Percentiles rank a stretch among this genome's conserved stretches.
These are phyloP conservation scores for Pomacea maculata DNA, from an alignment of 1,140 invertebrate species.

Conservation along the genomic window DNA sequence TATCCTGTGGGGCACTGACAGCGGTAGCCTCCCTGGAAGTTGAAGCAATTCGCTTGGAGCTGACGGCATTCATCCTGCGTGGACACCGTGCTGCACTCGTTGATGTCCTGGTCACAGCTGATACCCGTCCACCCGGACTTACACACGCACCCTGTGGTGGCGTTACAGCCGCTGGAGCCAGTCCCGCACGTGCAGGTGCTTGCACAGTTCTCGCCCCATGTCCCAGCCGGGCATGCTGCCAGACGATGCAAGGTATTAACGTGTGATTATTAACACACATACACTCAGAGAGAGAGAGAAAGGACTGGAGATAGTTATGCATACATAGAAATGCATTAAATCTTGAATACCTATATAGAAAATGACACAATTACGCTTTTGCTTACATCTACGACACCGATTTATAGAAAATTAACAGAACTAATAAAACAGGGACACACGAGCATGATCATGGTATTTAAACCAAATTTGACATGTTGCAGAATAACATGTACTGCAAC, in stretches of 20 bases:
- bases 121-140: slow-evolving; percentile 12
- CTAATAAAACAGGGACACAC: no score
- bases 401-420: no score
- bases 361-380: no score
- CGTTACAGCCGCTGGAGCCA: background rate
- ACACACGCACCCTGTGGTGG: slow-evolving; percentile 14
- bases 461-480: no score
- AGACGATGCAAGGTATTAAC: background rate
- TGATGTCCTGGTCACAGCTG: slow-evolving; percentile 12
- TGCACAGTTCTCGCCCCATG: slow-evolving; percentile 3
- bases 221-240: slow-evolving; percentile 5
- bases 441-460: no score
- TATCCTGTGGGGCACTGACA: slow-evolving; percentile 22
- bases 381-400: no score
- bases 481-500: no score
- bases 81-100: slow-evolving; percentile 7
- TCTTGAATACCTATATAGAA: no score
- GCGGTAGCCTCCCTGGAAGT: slow-evolving; percentile 6
- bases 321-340: no score
- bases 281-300: background rate
- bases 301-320: no score
- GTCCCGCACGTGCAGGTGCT: slow-evolving; percentile 8
- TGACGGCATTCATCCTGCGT: background rate
- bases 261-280: background rate
- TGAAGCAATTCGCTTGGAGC: background rate